Conservation (phyloP, 2,888 invertebrate genomes). For the Philereme transversata region DNA sequence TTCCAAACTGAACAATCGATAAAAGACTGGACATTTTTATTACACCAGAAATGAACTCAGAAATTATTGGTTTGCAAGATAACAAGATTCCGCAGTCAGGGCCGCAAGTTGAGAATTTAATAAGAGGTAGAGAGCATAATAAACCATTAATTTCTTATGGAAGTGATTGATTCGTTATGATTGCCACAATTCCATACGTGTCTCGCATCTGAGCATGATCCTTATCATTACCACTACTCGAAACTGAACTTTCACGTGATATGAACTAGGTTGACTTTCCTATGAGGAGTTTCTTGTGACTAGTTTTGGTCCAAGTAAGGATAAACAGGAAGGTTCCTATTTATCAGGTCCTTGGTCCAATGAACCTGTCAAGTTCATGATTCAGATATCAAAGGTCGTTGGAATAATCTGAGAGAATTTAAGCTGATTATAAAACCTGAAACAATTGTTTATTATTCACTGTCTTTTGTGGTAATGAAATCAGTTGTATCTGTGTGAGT, state of each 20-base stretch:
- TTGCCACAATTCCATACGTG: slow-evolving; percentile 70
- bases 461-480: too few relatives aligned
- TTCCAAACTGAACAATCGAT: not conserved
- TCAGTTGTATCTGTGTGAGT: too few relatives aligned
- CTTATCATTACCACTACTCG: slow-evolving; percentile 4
- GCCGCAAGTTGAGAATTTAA: slow-evolving; percentile 23
- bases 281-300: slow-evolving; percentile 49
- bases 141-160: slow-evolving; percentile 52
- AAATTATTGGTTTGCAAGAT: not conserved
- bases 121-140: slow-evolving; percentile 35
- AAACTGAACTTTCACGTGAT: slow-evolving; percentile 29
- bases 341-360: slow-evolving; percentile 58
- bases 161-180: slow-evolving; percentile 61
- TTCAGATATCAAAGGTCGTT: slow-evolving; percentile 39
- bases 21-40: slow-evolving; percentile 7
- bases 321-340: slow-evolving; percentile 76
- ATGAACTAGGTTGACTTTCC: slow-evolving; percentile 28
- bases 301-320: slow-evolving; percentile 57
- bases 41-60: slow-evolving; percentile 1
- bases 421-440: not conserved
- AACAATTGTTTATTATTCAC: too few relatives aligned
- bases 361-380: slow-evolving; percentile 59
- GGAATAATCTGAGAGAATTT: slow-evolving; percentile 1
- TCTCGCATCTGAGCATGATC: slow-evolving; percentile 63
- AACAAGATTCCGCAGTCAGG: slow-evolving; percentile 12